A percentile compares a stretch with the other conserved stretches of the same genome.
phyloP scores from a whole-genome alignment of 2,888 invertebrate genomes.

The Cepaea hortensis region DNA sequence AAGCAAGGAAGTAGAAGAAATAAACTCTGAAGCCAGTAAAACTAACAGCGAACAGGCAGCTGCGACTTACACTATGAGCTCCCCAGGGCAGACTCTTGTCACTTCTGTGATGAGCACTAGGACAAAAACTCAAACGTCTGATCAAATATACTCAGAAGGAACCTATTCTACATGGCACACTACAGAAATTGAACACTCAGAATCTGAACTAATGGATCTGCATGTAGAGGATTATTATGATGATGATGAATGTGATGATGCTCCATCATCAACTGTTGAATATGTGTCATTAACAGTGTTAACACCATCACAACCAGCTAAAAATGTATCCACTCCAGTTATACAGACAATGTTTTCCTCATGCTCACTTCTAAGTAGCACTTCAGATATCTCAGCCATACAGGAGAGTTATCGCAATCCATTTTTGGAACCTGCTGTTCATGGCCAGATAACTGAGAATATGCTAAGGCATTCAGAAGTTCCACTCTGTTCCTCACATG shows the following conservation, averaged over 20 bases:
- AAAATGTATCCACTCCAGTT: background rate
- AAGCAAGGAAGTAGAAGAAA: constrained; percentile 8
- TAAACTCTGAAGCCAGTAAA: background rate
- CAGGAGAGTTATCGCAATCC: too few relatives aligned
- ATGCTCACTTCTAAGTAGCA: too few relatives aligned
- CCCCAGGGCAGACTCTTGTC: background rate
- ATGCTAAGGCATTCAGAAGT: too few relatives aligned
- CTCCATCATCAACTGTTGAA: background rate
- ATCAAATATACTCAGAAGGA: background rate
- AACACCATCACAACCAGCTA: background rate
- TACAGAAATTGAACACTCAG: background rate
- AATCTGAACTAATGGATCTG: background rate
- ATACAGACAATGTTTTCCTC: too few relatives aligned
- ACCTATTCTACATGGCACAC: background rate
- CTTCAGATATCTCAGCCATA: too few relatives aligned
- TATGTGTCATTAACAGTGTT: background rate
- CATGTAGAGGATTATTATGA: constrained; percentile 5
- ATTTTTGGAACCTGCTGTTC: too few relatives aligned
- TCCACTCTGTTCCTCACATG: too few relatives aligned
- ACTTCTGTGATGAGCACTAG: background rate
- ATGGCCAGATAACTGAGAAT: too few relatives aligned
- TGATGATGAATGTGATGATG: background rate
- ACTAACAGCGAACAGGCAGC: too few relatives aligned
- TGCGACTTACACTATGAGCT: background rate
- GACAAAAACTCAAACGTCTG: too few relatives aligned